A percentile compares a stretch with the other conserved stretches of the same genome.
Conservation (phyloP, 1,140 invertebrate genomes). For the Leptoteleia sp. region DNA sequence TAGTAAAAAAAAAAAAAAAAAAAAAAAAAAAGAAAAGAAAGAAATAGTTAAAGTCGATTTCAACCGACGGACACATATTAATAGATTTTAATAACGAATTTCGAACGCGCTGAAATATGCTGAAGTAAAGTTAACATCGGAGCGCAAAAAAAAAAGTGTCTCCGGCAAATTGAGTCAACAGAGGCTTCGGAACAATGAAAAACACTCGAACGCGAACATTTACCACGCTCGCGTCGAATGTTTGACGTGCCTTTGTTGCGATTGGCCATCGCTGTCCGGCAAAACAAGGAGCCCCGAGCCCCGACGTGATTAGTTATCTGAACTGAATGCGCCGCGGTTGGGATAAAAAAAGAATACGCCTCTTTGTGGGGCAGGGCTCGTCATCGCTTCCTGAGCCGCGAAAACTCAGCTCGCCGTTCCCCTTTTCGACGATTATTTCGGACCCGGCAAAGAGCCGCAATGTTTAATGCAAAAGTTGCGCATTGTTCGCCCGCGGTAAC, state of each 20-base stretch:
- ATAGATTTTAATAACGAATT: not conserved
- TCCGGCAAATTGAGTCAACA: constrained; percentile 49
- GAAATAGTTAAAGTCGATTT: too few species aligned
- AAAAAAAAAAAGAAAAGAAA: too few species aligned
- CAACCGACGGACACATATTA: too few species aligned
- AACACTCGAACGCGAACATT: constrained; percentile 47
- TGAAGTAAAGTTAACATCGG: constrained; percentile 2
- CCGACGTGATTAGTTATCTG: constrained; percentile 61
- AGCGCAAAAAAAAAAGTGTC: constrained; percentile 13
- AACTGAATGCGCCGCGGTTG: constrained; percentile 36
- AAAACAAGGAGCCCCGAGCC: constrained; percentile 53
- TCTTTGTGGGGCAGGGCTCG: constrained; percentile 45
- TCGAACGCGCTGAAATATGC: not conserved
- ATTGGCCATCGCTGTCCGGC: constrained; percentile 40
- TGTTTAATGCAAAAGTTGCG: constrained; percentile 50
- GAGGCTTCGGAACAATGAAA: constrained; percentile 46
- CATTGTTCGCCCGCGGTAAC: constrained; percentile 35
- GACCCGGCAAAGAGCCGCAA: constrained; percentile 9
- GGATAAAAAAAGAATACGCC: constrained; percentile 56
- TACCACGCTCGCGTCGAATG: constrained; percentile 50
- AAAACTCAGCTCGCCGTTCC: not conserved
- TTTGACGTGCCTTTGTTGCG: constrained; percentile 54
- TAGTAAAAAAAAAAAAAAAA: too few species aligned
- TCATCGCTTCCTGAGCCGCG: constrained; percentile 8
- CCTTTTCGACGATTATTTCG: not conserved